Base-by-base conservation (phyloP, 2,113 vertebrate genomes). In the Petromus typicus region DNA sequence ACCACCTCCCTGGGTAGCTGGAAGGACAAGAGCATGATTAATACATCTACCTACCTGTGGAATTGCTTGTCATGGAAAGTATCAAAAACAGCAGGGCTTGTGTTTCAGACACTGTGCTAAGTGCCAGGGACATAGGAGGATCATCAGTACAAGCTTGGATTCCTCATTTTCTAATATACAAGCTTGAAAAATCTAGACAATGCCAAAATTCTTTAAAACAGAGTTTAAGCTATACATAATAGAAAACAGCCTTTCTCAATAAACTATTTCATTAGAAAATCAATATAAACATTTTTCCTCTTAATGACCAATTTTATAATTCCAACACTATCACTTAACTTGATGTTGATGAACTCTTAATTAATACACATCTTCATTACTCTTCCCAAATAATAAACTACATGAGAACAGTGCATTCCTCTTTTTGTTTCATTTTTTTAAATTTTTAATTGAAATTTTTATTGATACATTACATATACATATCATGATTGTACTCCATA, bases 221-320 rank as follows among this genome's bases (percentile, higher is more conserved):
- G 32, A 75, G 14, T 17, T 90, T 80, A 40, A 10, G n/a, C 61
- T 78, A 79, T 59, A 54, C 2, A 2, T 86, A 57, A 93, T 12
- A 86, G 80, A 56, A 91, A 85, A 48, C 56, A 82, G 34, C 14
- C 3, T 71, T 87, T 79, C 54, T 82, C 12, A 1, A 85, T 69
- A 66, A 54, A 56, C 34, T 86, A 40, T 76, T 83, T 75, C 57
- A 54, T 84, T 75, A 88, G 27, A 94, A 96, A 91, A 95, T 37
- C 4, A 95, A 34, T 48, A 22, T 23, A 87, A 79, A 5, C 66
- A 71, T 7, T 86, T 61, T 59, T 3, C 23, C 45, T 85, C 45
- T 25, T 34, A 10, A 30, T 30, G 71, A 11, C 23, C 13, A n/a
- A 45, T 81, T 95, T 30, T 78, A 7, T 61, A 66, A 87, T 84